phyloP scores from a whole-genome alignment of 2,797 vertebrate species.

The Argyrosomus regius region DNA sequence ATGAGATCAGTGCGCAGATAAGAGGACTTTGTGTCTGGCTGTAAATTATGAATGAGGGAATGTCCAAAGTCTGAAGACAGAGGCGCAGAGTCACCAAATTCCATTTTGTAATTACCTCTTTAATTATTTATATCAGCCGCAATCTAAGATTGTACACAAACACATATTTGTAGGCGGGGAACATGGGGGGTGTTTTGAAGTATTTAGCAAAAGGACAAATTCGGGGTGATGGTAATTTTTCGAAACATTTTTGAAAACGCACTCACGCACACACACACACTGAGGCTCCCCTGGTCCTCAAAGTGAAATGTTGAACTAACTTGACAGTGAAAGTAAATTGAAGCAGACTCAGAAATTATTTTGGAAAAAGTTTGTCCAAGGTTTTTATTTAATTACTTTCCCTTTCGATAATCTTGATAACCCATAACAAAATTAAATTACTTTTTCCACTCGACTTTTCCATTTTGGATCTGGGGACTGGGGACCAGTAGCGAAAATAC shows the following conservation, averaged over 20 bases:
- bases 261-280: conserved; percentile 22
- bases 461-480: conserved; percentile 57
- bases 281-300: conserved; percentile 30
- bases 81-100: conserved; percentile 40
- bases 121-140: conserved; percentile 61
- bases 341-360: conserved; percentile 58
- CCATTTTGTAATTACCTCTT: conserved; percentile 69
- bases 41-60: conserved; percentile 69
- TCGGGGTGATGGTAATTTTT: conserved; percentile 31
- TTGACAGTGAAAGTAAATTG: conserved; percentile 66
- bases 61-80: conserved; percentile 48
- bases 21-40: conserved; percentile 31
- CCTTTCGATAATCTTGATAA: conserved; percentile 69
- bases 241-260: conserved; percentile 40
- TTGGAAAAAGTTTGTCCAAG: conserved; percentile 59
- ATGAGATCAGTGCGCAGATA: conserved; percentile 39
- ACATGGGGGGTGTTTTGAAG: conserved; percentile 42
- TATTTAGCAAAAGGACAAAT: conserved; percentile 47
- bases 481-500: conserved; percentile 41
- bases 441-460: conserved; percentile 69
- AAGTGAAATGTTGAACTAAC: conserved; percentile 63
- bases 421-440: conserved; percentile 71
- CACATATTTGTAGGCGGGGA: conserved; percentile 16
- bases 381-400: conserved; percentile 74
- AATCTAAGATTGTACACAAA: conserved; percentile 29